Conservation (phyloP, 2,797 vertebrate genomes). For the Cyprinella venusta region DNA sequence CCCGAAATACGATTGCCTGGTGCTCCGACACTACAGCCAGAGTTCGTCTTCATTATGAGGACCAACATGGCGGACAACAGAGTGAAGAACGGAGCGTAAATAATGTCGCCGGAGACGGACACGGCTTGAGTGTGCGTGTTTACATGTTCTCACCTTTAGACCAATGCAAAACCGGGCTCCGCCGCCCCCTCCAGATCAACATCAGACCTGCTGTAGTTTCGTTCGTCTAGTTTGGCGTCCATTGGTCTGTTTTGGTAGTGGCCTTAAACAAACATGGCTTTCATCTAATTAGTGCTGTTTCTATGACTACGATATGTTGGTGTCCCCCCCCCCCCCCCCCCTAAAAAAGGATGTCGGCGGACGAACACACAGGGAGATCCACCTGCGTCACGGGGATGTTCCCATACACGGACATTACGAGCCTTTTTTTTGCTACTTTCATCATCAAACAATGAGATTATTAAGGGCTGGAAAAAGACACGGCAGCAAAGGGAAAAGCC, state of each 20-base stretch:
- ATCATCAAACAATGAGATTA: slow-evolving; percentile 26
- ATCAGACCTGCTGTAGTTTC: slow-evolving; percentile 35
- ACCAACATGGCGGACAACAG: slow-evolving; percentile 21
- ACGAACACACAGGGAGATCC: slow-evolving; percentile 62
- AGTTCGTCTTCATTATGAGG: slow-evolving; percentile 97
- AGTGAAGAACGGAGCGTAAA: slow-evolving; percentile 47
- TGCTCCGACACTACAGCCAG: slow-evolving; percentile 97
- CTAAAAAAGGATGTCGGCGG: slow-evolving; percentile 65
- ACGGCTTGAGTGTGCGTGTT: slow-evolving; percentile 73
- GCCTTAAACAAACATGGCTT: slow-evolving; percentile 94
- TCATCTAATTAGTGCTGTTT: slow-evolving; percentile 82
- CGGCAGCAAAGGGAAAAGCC: slow-evolving; percentile 45
- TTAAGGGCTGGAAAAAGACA: slow-evolving; percentile 51
- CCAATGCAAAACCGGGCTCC: slow-evolving; percentile 44
- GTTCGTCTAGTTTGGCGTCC: slow-evolving; percentile 62
- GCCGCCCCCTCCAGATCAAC: slow-evolving; percentile 5
- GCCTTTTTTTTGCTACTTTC: slow-evolving; percentile 57
- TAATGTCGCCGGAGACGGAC: not conserved
- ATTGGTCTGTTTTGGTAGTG: slow-evolving; percentile 78
- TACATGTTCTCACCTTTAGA: slow-evolving; percentile 74
- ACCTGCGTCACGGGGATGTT: slow-evolving; percentile 3
- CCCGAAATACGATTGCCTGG: slow-evolving; percentile 90
- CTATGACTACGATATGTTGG: slow-evolving; percentile 46
- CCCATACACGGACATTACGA: slow-evolving; percentile 37
- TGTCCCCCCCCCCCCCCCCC: slow-evolving; percentile 63